Conservation (phyloP, 2,797 vertebrate species). For the Pipistrellus pipistrellus region DNA sequence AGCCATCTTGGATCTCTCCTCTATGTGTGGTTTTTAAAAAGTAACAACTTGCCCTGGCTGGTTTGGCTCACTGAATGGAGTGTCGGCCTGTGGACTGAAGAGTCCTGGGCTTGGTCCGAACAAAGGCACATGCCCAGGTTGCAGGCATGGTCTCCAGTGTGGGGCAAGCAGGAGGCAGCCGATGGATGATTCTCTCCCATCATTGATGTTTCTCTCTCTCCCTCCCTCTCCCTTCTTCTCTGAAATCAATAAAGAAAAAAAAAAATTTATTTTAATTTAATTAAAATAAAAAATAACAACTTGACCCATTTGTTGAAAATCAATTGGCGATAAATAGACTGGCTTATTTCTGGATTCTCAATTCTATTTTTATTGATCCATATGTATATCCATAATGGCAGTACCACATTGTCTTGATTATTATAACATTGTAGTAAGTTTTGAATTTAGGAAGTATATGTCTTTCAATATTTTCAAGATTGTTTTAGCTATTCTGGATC, state of each 20-base stretch:
- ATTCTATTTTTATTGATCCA: background rate
- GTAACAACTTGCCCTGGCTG: background rate
- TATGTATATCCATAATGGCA: background rate
- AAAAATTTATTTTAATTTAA: no score
- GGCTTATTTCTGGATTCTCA: conserved; percentile 30
- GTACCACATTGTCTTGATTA: background rate
- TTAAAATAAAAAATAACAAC: background rate
- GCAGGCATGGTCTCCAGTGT: no score
- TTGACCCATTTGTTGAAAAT: conserved; percentile 51
- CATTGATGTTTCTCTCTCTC: no score
- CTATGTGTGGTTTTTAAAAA: background rate
- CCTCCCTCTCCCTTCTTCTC: no score
- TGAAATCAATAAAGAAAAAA: no score
- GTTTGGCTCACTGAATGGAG: no score
- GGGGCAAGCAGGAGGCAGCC: no score
- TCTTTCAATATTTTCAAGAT: conserved; percentile 22
- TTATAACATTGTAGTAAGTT: conserved; percentile 19
- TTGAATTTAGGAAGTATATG: background rate
- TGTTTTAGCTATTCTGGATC: background rate
- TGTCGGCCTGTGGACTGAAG: no score
- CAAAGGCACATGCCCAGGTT: no score
- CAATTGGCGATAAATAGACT: background rate
- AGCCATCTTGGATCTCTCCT: no score
- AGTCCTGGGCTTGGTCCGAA: no score
- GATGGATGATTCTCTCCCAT: no score